Percentiles rank a stretch among this genome's conserved stretches.
phyloP scores from a whole-genome alignment of 2,888 invertebrate species.

The Cacoxenus indagator region DNA sequence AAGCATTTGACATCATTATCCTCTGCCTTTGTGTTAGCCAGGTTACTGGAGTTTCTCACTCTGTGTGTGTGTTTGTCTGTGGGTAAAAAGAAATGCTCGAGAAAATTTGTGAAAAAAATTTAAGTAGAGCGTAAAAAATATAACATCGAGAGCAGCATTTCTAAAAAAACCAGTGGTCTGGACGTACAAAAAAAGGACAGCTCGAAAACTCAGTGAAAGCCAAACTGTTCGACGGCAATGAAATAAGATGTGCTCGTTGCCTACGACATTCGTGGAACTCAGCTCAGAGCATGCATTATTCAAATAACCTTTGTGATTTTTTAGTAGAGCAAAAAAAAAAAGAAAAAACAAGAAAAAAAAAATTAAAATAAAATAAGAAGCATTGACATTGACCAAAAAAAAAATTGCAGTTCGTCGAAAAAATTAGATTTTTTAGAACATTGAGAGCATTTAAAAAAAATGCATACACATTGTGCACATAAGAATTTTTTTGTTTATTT shows the following conservation, averaged over 20 bases:
- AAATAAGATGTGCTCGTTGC: background rate
- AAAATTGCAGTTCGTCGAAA: constrained; percentile 52
- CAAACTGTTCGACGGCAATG: no score
- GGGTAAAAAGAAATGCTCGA: background rate
- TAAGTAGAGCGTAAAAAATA: constrained; percentile 65
- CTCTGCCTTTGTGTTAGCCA: background rate
- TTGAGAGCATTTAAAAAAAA: constrained; percentile 8
- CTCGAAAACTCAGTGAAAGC: background rate
- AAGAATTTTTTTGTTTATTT: background rate
- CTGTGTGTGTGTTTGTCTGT: background rate
- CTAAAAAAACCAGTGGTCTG: constrained; percentile 20
- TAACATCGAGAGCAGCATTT: constrained; percentile 55
- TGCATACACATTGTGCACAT: background rate
- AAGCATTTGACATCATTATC: constrained; percentile 17
- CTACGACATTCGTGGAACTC: constrained; percentile 4
- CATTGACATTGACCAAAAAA: no score
- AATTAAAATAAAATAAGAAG: no score
- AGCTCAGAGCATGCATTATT: constrained; percentile 9
- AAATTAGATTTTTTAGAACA: constrained; percentile 59
- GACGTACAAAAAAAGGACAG: background rate
- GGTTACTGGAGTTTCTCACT: no score
- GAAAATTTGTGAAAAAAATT: background rate
- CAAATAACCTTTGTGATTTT: constrained; percentile 16
- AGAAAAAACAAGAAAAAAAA: no score
- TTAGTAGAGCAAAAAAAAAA: constrained; percentile 45